Conservation (phyloP, 2,888 invertebrate genomes). For the Icerya purchasi region DNA sequence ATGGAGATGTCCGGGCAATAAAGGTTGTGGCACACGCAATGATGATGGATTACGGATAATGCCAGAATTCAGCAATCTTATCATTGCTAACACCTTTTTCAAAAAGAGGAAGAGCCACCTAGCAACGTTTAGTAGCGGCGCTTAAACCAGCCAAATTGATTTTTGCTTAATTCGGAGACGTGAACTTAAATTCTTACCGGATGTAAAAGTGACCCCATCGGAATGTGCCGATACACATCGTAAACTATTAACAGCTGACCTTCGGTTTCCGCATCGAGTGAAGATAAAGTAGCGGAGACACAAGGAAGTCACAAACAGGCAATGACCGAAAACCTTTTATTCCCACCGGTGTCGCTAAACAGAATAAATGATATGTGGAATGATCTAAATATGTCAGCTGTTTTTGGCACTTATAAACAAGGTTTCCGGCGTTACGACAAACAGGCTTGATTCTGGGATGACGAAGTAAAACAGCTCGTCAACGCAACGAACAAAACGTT, state of each 20-base stretch:
- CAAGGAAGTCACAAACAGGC: too few species aligned
- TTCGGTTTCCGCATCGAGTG: not conserved
- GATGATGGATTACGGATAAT: not conserved
- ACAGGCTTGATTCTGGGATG: too few species aligned
- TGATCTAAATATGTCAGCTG: too few species aligned
- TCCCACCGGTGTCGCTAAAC: too few species aligned
- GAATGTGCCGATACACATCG: not conserved
- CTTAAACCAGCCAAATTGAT: not conserved
- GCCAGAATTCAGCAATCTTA: not conserved
- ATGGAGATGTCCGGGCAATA: too few species aligned
- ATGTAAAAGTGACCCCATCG: not conserved
- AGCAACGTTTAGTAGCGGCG: not conserved
- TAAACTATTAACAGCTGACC: not conserved
- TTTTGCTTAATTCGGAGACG: not conserved
- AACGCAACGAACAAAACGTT: too few species aligned
- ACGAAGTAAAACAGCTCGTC: too few species aligned
- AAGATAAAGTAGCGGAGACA: too few species aligned
- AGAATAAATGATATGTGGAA: too few species aligned
- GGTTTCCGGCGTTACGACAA: too few species aligned
- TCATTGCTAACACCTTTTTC: not conserved
- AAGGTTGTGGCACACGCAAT: not conserved
- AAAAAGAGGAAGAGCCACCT: not conserved
- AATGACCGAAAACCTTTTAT: too few species aligned
- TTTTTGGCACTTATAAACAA: too few species aligned
- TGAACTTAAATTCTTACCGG: not conserved